Evolutionary conservation across 1,140 invertebrate genomes (phyloP), one percentile per base, ranked within the genome.

Genomic region (Pseudomyrmex gracilis): DNA sequence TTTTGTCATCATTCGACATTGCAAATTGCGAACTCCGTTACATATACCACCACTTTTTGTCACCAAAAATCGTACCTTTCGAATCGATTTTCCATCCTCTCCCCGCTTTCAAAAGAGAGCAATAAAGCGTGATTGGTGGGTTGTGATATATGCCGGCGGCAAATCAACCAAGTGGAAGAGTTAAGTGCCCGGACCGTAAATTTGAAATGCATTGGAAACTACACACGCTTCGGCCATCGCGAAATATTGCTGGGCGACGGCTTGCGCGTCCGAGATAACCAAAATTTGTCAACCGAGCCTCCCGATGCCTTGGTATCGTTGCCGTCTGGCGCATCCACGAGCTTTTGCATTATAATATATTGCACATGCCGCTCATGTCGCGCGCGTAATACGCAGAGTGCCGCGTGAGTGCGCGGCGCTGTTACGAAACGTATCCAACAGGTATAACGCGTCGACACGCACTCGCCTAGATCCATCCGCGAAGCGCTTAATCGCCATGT

Each of bases 201-300:
- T 71, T 80, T 80, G 66, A 80, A 60, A 71, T 80, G 53, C 66
- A 80, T 71, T 58, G 43, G 66, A 49, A 71, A 71, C 34, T 64
- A 68, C 49, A 51, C 47, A 45, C 43, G 53, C 20, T 9, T 7
- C 4, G 57, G 47, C 53, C n/a, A 58, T 49, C 47, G 43, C 64
- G 15, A 78, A 70, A 70, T 78, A 34, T 12, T 9, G 64, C n/a
- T 24, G 43, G 8, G 15, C 34, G 73, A n/a, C 9, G 45, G 51
- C 20, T 68, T 55, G 76, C 22, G 34, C 64, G 43, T 22, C n/a
- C n/a, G 80, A 83, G 71, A 78, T 77, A 83, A 78, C 60, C n/a
- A 60, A 83, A 64, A 83, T 83, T 83, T 76, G 73, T 83, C 73
- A 83, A 49, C 71, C 60, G 12, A 20, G 9, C 10, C 49, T 78